Evolutionary conservation across 2,888 invertebrate genomes (phyloP).

Genomic region (Ephialtes manifestator): DNA sequence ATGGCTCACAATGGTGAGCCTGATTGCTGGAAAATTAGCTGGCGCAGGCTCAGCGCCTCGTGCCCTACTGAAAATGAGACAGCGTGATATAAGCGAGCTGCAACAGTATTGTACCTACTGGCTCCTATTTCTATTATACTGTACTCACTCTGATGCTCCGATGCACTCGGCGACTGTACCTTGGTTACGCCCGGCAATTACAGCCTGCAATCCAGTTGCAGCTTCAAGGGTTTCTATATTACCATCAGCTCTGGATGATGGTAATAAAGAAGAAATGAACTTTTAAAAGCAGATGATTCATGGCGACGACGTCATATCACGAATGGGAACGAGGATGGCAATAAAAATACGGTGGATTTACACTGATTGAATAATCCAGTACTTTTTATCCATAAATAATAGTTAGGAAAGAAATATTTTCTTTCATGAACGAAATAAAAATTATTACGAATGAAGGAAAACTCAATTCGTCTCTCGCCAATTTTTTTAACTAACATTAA

Average conservation of each 20-base stretch:
- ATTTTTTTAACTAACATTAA: neutral
- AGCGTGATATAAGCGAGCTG: slow-evolving; percentile 8
- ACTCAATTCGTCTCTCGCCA: no score
- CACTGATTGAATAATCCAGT: no score
- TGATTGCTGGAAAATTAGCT: slow-evolving; percentile 71
- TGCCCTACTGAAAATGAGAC: slow-evolving; percentile 58
- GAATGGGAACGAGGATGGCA: neutral
- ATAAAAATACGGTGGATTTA: no score
- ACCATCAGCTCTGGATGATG: neutral
- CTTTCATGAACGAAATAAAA: neutral
- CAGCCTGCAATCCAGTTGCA: slow-evolving; percentile 20
- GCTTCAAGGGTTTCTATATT: slow-evolving; percentile 3
- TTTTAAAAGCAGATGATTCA: neutral
- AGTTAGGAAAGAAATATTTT: no score
- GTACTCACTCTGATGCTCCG: slow-evolving; percentile 14
- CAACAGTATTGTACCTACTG: neutral
- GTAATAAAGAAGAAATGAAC: neutral
- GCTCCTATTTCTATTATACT: slow-evolving; percentile 44
- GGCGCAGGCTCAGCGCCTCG: slow-evolving; percentile 55
- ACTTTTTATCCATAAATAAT: no score
- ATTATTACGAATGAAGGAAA: neutral
- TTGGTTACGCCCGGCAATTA: slow-evolving; percentile 28
- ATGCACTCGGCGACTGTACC: slow-evolving; percentile 14
- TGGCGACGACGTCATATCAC: neutral
- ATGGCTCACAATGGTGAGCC: slow-evolving; percentile 65